Percentiles rank a stretch among this genome's conserved stretches.
Conservation (phyloP, 2,113 vertebrate genomes). For the Meles meles region DNA sequence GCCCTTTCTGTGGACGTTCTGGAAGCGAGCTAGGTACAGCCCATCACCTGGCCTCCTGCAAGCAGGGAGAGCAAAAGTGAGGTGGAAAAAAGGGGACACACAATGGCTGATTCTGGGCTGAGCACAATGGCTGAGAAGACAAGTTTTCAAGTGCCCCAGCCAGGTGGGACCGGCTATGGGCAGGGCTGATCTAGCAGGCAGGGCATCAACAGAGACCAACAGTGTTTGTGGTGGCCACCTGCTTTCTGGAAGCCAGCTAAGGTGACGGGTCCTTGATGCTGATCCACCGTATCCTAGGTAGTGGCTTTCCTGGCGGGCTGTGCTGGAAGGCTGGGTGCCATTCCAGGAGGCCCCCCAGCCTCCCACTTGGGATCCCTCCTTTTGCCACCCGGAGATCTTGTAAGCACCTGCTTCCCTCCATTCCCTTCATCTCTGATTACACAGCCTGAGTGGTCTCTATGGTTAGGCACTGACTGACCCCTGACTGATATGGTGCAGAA, state of each 20-base stretch:
- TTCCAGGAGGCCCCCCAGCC: not conserved
- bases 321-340: rapidly evolving
- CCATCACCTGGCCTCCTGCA: not conserved
- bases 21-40: not conserved
- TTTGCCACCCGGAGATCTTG: not conserved
- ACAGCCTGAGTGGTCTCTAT: not conserved
- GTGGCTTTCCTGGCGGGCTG: not conserved
- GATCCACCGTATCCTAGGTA: not conserved
- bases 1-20: not conserved
- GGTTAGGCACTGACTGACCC: constrained; percentile 37
- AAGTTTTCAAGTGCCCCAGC: not conserved
- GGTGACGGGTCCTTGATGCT: too few relatives aligned
- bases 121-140: not conserved
- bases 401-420: not conserved
- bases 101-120: not conserved
- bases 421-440: not conserved
- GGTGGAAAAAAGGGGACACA: too few relatives aligned
- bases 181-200: too few relatives aligned
- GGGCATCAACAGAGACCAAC: not conserved
- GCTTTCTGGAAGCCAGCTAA: not conserved
- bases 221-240: not conserved
- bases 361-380: not conserved
- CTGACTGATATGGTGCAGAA: not conserved
- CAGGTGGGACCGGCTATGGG: not conserved
- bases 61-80: not conserved